Percentiles rank a stretch among this genome's conserved stretches.
phyloP scores from a whole-genome alignment of 35 echinoderm and acorn worm species.

The Apostichopus californicus region DNA sequence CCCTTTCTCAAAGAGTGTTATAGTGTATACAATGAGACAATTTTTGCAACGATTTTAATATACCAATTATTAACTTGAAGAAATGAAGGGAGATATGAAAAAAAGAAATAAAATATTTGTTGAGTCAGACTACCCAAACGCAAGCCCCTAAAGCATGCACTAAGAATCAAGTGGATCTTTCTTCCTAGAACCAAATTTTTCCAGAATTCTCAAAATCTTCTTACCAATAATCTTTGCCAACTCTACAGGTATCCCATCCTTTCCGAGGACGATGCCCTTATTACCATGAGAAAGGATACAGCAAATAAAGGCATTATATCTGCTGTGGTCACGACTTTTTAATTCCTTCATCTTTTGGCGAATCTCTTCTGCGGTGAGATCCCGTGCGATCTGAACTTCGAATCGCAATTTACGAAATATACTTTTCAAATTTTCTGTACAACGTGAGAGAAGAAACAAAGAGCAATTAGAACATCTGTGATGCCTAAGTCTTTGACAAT shows the following conservation, averaged over 20 bases:
- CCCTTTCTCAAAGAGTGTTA: too few species aligned
- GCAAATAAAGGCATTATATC: conserved; percentile 40
- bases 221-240: conserved; percentile 32
- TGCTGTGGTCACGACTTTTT: neutral
- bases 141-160: neutral
- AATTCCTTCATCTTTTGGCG: neutral
- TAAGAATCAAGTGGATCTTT: too few species aligned
- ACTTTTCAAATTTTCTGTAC: conserved; percentile 15
- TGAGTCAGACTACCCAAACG: neutral
- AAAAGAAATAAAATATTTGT: too few species aligned
- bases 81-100: too few species aligned
- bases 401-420: conserved; percentile 2
- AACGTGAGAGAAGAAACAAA: neutral
- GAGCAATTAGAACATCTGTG: too few species aligned
- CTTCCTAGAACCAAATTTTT: too few species aligned
- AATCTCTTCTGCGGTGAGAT: neutral
- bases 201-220: neutral
- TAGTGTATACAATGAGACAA: too few species aligned
- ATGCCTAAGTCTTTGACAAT: too few species aligned
- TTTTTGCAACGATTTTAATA: too few species aligned
- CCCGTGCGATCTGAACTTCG: neutral
- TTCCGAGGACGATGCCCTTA: conserved; percentile 17
- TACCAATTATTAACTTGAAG: too few species aligned
- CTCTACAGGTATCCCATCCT: neutral
- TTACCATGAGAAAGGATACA: conserved; percentile 33